phyloP scores from a whole-genome alignment of 2,113 vertebrate genomes.

The Eublepharis macularius region DNA sequence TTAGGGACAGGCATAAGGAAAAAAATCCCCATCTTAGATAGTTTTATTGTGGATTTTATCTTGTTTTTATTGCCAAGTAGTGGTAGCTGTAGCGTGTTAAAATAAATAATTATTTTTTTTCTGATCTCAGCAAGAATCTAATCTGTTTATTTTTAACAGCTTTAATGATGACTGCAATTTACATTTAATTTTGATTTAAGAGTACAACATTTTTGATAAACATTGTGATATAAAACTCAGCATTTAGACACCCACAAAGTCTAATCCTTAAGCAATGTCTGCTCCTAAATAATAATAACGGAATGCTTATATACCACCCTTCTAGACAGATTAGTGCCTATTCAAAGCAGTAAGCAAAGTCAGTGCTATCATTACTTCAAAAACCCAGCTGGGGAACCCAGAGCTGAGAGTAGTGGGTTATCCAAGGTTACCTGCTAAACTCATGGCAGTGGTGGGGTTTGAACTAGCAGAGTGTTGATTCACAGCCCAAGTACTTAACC shows the following conservation, averaged over 20 bases:
- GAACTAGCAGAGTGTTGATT: too few species aligned
- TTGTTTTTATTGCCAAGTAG: neutral
- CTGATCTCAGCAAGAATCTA: neutral
- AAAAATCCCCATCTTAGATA: too few species aligned
- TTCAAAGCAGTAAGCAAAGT: too few species aligned
- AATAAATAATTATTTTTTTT: neutral
- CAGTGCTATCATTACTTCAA: too few species aligned
- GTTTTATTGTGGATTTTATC: neutral
- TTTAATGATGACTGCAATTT: neutral
- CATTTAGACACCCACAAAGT: conserved; percentile 37
- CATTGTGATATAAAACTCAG: conserved; percentile 18
- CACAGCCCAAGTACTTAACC: too few species aligned
- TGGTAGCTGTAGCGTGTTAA: neutral
- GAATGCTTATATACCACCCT: too few species aligned
- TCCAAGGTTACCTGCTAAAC: too few species aligned
- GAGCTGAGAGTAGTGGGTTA: too few species aligned
- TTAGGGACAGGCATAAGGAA: too few species aligned
- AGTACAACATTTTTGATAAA: conserved; percentile 38
- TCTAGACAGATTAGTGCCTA: too few species aligned
- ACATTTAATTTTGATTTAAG: neutral
- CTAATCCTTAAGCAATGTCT: conserved; percentile 29
- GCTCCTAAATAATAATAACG: conserved; percentile 31
- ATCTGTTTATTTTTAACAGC: neutral
- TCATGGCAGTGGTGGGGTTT: too few species aligned
- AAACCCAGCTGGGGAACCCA: too few species aligned